Evolutionary conservation across 2,888 invertebrate genomes (phyloP).

Genomic region (Pachycephus smyrnensis): DNA sequence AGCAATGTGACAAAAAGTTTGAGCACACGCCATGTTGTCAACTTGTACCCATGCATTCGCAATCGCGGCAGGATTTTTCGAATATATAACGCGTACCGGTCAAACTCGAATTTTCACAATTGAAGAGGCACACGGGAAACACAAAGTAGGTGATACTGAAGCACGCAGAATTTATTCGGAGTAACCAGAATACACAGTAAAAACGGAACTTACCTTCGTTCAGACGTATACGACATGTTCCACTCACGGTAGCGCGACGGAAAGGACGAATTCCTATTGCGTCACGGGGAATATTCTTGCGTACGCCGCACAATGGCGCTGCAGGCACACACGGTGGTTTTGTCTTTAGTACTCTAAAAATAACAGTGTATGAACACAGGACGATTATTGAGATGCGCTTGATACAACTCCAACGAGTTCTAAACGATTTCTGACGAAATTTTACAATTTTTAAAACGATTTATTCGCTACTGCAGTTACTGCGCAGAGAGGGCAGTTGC

Average conservation of each 20-base stretch:
- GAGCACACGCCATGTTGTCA: constrained; percentile 73
- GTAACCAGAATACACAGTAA: constrained; percentile 44
- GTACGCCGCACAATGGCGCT: constrained; percentile 54
- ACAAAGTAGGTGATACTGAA: background rate
- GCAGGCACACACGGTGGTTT: constrained; percentile 16
- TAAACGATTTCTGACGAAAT: background rate
- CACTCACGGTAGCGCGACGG: constrained; percentile 82
- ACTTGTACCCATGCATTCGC: constrained; percentile 54
- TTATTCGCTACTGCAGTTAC: constrained; percentile 20
- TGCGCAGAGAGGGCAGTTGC: constrained; percentile 52
- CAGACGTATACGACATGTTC: constrained; percentile 86
- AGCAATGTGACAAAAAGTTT: constrained; percentile 52
- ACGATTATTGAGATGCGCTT: background rate
- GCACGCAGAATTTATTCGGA: background rate
- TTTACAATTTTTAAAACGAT: constrained; percentile 18
- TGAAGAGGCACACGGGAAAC: background rate
- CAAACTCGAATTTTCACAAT: background rate
- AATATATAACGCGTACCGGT: constrained; percentile 19
- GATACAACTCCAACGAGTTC: background rate
- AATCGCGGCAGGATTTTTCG: constrained; percentile 38
- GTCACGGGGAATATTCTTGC: constrained; percentile 56
- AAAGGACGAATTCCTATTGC: constrained; percentile 71
- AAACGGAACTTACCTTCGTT: constrained; percentile 81
- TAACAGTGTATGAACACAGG: background rate
- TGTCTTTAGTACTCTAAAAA: background rate